Base-by-base conservation (phyloP, 2,113 vertebrate genomes). In the Stegastes partitus region DNA sequence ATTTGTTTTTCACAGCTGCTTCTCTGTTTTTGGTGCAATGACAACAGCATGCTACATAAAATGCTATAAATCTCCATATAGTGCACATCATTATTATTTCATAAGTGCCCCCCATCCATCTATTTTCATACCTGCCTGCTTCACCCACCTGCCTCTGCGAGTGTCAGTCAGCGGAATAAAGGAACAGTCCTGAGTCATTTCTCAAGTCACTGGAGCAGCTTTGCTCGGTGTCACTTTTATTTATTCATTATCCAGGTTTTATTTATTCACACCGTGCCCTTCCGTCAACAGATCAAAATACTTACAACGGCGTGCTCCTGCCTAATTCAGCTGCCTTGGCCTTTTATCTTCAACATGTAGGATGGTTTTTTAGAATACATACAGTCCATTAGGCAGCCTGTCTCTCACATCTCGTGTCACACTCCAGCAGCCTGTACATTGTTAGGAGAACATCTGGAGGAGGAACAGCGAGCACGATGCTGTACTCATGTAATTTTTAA, bases 241-340 rank as follows among this genome's bases (percentile, higher is more conserved):
- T 84, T 81, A 87, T 83, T 90, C 77, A 81, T 73, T 25, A 37
- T 74, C 25, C 19, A 42, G 50, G 28, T 73, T 58, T 87, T 81
- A 83, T 74, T 89, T 77, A 84, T 81, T 83, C 65, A 85, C 68
- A 77, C 28, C 39, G 26, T 25, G 57, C 57, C 63, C 67, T 51
- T 42, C 19, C 68, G 59, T 70, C 56, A 81, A 68, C 54, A 47
- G 49, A 74, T 79, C 64, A 79, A 42, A 63, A 49, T 47, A 31
- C n/a, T 3, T 25, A 26, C 51, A 67, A 34, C 44, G 34, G 31
- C 22, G 58, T 51, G 16, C 0, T 22, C 0, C 63, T 53, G 58
- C 21, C 15, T 53, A 1, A 61, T 66, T 21, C 45, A 56, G 6
- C 73, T 34, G 22, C 61, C 14, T 28, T 15, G 54, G 63, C 53